Evolutionary conservation across 2,113 vertebrate genomes (phyloP), one percentile per base, ranked within the genome.

Genomic region (Ochotona curzoniae): DNA sequence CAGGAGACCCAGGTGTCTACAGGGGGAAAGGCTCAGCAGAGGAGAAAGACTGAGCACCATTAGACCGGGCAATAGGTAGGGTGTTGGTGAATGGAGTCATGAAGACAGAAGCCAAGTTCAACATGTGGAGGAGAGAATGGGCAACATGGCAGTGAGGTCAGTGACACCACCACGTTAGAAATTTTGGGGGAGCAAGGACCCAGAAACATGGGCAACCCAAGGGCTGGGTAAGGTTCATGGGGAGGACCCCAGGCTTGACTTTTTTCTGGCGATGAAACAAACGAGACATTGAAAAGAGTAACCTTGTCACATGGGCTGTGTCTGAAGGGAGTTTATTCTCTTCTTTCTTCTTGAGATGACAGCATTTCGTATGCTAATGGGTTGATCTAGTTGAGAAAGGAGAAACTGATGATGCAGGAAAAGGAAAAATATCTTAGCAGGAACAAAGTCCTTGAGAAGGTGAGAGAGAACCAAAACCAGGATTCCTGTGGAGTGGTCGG

Each of bases 391-490:
- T 90, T n/a, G 75, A 93, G 88, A 95, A 21, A 26, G 66, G 74
- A 91, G 80, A 93, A 94, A 90, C 30, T 74, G 93, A 74, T 66
- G 81, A 84, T 87, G 76, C 76, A 78, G 89, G 95, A 76, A 86
- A 87, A 76, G 73, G 18, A 8, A 21, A 44, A 80, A 69, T 76
- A 84, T 92, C 75, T 96, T 93, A 93, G 67, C 90, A 91, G 79
- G 67, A 89, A 67, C 35, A 49, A 67, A 93, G 95, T 94, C 95
- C 94, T 97, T 93, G 95, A 90, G 89, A 96, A 94, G 93, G 93
- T 93, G 94, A 95, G 67, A 81, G 35, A 93, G 57, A 90, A 69
- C 3, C 5, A 57, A 35, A 93, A 71, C 25, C 51, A 7, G 49
- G 66, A 23, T 67, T 57, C 0, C 0, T 35, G 28, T 7, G 2